phyloP scores from a whole-genome alignment of 1,140 invertebrate species.

The Euglossa dilemma region DNA sequence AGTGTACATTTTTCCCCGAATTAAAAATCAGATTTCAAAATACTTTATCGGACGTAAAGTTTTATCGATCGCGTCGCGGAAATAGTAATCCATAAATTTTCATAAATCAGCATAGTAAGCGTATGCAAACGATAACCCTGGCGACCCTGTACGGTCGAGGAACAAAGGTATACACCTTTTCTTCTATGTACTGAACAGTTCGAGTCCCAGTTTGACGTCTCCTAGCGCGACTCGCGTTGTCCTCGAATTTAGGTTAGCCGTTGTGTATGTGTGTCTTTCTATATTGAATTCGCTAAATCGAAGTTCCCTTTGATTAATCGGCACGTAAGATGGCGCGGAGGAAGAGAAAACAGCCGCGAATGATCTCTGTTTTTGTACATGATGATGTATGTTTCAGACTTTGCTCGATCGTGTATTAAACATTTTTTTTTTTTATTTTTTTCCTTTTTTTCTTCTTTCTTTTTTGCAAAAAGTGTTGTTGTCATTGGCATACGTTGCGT shows the following conservation, averaged over 20 bases:
- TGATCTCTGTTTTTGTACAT: constrained; percentile 78
- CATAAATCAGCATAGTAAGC: constrained; percentile 79
- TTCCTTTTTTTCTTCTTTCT: no score
- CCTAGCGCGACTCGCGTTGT: constrained; percentile 56
- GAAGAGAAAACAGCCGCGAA: constrained; percentile 77
- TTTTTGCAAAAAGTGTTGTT: not conserved
- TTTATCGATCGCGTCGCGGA: constrained; percentile 30
- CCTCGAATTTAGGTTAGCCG: constrained; percentile 68
- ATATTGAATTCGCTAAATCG: constrained; percentile 27
- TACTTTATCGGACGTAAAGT: constrained; percentile 2
- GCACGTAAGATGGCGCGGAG: constrained; percentile 73
- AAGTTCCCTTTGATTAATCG: not conserved
- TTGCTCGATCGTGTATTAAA: constrained; percentile 3
- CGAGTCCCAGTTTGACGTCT: constrained; percentile 63
- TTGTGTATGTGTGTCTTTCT: constrained; percentile 14
- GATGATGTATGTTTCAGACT: constrained; percentile 75
- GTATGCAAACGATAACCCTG: constrained; percentile 78
- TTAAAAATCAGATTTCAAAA: not conserved
- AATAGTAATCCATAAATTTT: constrained; percentile 76
- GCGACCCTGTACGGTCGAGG: constrained; percentile 68
- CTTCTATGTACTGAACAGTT: constrained; percentile 23
- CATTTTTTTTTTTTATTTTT: not conserved
- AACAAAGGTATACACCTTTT: constrained; percentile 52
- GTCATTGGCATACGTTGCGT: not conserved
- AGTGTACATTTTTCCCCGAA: not conserved